Evolutionary conservation across 2,888 invertebrate genomes (phyloP), one percentile per base, ranked within the genome.

Genomic region (Cheilosia grossa): DNA sequence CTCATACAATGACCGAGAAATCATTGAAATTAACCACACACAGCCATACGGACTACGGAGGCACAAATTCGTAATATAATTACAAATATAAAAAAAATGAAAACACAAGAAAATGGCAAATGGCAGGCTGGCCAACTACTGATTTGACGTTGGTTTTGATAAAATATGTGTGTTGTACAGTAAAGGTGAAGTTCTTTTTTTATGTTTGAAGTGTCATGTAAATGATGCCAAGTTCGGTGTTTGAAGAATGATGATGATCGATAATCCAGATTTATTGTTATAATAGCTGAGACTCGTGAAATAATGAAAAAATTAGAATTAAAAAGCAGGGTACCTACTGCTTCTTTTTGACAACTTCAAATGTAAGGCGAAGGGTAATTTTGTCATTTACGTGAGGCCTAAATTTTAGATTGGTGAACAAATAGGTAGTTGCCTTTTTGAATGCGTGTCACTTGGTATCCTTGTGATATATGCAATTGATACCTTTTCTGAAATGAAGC

Each of bases 61-160:
- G 61, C 75, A 75, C 59, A 75, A 58, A 75, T 66, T 85, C 53
- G 33, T 75, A 85, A 77, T 63, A 85, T 63, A 85, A 85, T 80
- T 59, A 74, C 74, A 79, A 80, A 75, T 80, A 59, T 79, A 82
- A 73, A 70, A 75, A 75, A 79, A 72, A 81, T 81, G 85, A 85
- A 80, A 85, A 85, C 85, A 85, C 70, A 85, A 72, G 80, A 80
- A 85, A 85, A 85, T 85, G 80, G 85, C 85, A 81, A 85, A 64
- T 66, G 44, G 30, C 85, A 85, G 85, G 70, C n/a, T 72, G 10
- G 64, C 81, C 85, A 85, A 85, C 75, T 63, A 13, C 70, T 77
- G 33, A 81, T 77, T 81, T 83, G 83, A 83, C 80, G 67, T 79
- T 44, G n/a, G 37, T 47, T 33, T 27, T 54, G 24, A n/a, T 21